These are phyloP conservation scores for Miichthys miiuy DNA, from an alignment of 2,797 vertebrate species.

Conservation along the genomic window DNA sequence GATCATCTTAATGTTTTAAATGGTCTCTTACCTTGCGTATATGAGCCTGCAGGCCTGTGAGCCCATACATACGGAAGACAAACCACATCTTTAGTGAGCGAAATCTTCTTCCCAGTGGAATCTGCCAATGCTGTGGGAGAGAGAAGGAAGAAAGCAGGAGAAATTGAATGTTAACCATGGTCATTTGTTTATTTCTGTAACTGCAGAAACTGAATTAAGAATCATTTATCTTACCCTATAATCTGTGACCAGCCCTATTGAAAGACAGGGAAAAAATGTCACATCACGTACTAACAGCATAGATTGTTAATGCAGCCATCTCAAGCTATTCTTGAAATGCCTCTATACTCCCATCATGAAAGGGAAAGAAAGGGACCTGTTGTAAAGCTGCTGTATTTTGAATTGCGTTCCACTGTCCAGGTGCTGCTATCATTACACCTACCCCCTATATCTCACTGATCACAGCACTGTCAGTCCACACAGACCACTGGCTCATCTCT, in stretches of 20 bases:
- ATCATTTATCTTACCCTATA: conserved; percentile 73
- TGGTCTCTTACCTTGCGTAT: conserved; percentile 91
- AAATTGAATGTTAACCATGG: neutral
- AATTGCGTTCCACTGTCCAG: conserved; percentile 28
- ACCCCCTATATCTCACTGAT: conserved; percentile 33
- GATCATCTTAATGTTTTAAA: neutral
- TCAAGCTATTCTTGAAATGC: neutral
- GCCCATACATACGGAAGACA: conserved; percentile 93
- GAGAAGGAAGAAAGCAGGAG: neutral
- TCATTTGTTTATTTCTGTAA: neutral
- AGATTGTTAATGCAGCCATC: neutral
- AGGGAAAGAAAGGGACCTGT: neutral
- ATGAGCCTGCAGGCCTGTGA: conserved; percentile 91
- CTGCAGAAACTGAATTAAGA: neutral
- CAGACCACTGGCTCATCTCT: conserved; percentile 47
- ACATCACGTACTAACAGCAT: neutral
- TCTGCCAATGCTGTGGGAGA: conserved; percentile 93
- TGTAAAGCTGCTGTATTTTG: conserved; percentile 6
- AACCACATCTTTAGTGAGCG: conserved; percentile 98
- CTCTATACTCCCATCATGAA: neutral
- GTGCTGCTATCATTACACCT: conserved; percentile 51
- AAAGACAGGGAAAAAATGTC: neutral
- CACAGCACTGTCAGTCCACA: conserved; percentile 41
- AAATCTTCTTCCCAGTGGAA: conserved; percentile 95
- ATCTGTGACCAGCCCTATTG: conserved; percentile 79